A percentile compares a stretch with the other conserved stretches of the same genome.
Conservation (phyloP, 2,888 invertebrate genomes). For the Drosophila koepferae region DNA sequence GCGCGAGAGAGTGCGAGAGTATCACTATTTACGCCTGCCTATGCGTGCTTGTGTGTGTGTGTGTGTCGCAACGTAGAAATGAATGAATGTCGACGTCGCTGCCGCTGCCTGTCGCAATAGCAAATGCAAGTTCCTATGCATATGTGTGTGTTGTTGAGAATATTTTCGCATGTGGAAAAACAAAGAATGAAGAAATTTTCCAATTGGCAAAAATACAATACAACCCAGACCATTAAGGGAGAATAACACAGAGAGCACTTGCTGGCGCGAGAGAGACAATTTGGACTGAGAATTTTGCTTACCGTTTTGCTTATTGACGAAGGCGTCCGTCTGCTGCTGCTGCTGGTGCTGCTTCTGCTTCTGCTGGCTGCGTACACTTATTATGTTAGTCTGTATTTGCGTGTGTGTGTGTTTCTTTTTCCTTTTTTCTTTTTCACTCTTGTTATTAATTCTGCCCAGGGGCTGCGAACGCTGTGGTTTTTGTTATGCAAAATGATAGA, state of each 20-base stretch:
- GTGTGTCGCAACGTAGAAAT: constrained; percentile 60
- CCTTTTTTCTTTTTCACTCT: constrained; percentile 49
- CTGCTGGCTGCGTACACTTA: constrained; percentile 41
- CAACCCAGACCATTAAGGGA: constrained; percentile 19
- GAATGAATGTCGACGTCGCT: constrained; percentile 59
- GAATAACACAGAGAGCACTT: constrained; percentile 6
- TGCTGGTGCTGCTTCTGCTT: constrained; percentile 29
- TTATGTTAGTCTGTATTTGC: constrained; percentile 45
- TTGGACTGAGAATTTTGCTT: constrained; percentile 59
- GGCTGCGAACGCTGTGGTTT: constrained; percentile 57
- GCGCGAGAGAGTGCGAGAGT: constrained; percentile 45
- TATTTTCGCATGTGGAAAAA: constrained; percentile 59
- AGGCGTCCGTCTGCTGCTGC: constrained; percentile 59
- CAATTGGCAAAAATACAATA: constrained; percentile 65
- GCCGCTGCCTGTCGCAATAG: constrained; percentile 57
- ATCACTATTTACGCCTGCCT: constrained; percentile 47
- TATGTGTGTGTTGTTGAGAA: constrained; percentile 31
- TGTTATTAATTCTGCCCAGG: constrained; percentile 64
- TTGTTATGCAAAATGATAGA: constrained; percentile 73
- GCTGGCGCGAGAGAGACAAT: constrained; percentile 13
- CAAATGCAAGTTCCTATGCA: constrained; percentile 54
- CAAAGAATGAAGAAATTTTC: constrained; percentile 71
- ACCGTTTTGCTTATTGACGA: constrained; percentile 78
- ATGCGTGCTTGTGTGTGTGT: constrained; percentile 8
- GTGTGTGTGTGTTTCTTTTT: constrained; percentile 27